Base-by-base conservation (phyloP, 1,140 invertebrate genomes). In the Drosophila pruinosa region DNA sequence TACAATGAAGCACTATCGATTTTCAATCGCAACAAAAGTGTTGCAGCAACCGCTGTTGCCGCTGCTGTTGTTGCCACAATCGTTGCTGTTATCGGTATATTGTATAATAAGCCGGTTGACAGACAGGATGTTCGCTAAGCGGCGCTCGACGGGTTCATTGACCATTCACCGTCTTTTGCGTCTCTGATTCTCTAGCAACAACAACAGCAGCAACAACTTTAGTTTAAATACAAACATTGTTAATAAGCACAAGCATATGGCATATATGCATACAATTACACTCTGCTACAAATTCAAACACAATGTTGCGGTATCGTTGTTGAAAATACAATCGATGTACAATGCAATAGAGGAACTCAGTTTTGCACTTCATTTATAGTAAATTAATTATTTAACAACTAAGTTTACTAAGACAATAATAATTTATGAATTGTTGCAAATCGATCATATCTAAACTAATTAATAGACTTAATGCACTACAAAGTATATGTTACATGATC, bases 81-180 rank as follows among this genome's bases (percentile, higher is more conserved):
- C 54, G 62, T 24, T 34, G 41, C 4, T 47, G 6, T 26, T 50
- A 26, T 34, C 15, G 48, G 14, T 28, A 31, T 64, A 75, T 83
- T 83, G 79, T 85, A 83, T 83, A 83, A 83, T 83, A 72, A 63
- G 67, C 79, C 71, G 61, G 71, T 75, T 78, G 53, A 36, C 52
- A 43, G 78, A 72, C 79, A 83, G 80, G 80, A 83, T 85, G 63
- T 83, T 72, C 80, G 72, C 72, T 75, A 83, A 75, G 68, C 57
- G 39, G 31, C 17, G 17, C 28, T 21, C 22, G 12, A 47, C 19
- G n/a, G 28, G 72, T 54, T 54, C 59, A 75, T 57, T 62, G 64
- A 59, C 48, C 47, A 15, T 17, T 50, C 24, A 8, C 1, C 21
- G 43, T 47, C 22, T 24, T 48, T 56, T 48, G 21, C 26, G n/a